Conservation (phyloP, 1,140 invertebrate species). For the Drosophila santomea region DNA sequence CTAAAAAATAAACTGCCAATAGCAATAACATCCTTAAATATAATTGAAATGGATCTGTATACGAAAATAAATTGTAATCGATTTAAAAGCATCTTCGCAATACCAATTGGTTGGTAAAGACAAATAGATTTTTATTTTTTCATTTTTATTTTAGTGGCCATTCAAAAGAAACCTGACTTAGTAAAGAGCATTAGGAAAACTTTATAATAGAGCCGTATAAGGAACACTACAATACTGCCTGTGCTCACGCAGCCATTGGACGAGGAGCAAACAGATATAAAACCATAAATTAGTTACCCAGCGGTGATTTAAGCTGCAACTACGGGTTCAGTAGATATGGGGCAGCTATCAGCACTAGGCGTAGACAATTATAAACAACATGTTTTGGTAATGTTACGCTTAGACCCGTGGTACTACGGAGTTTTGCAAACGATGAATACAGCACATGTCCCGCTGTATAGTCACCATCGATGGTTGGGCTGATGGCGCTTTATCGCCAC, state of each 20-base stretch:
- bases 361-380: slow-evolving; percentile 70
- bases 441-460: slow-evolving; percentile 17
- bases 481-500: slow-evolving; percentile 42
- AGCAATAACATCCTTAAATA: too few relatives aligned
- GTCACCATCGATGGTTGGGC: not conserved
- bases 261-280: slow-evolving; percentile 49
- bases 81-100: too few relatives aligned
- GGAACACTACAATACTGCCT: slow-evolving; percentile 8
- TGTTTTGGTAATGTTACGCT: slow-evolving; percentile 74
- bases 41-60: too few relatives aligned
- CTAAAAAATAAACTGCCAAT: not conserved
- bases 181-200: not conserved
- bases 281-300: slow-evolving; percentile 61
- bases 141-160: not conserved
- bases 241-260: slow-evolving; percentile 35
- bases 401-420: slow-evolving; percentile 25
- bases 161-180: not conserved
- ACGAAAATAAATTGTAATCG: too few relatives aligned
- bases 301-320: slow-evolving; percentile 61
- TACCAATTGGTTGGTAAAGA: too few relatives aligned
- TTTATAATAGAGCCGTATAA: not conserved
- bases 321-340: slow-evolving; percentile 21
- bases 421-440: slow-evolving; percentile 41
- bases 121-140: too few relatives aligned
- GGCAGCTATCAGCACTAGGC: slow-evolving; percentile 17